Evolutionary conservation across 1,140 invertebrate genomes (phyloP), one percentile per base, ranked within the genome.

Genomic region (Euborellia annulipes): DNA sequence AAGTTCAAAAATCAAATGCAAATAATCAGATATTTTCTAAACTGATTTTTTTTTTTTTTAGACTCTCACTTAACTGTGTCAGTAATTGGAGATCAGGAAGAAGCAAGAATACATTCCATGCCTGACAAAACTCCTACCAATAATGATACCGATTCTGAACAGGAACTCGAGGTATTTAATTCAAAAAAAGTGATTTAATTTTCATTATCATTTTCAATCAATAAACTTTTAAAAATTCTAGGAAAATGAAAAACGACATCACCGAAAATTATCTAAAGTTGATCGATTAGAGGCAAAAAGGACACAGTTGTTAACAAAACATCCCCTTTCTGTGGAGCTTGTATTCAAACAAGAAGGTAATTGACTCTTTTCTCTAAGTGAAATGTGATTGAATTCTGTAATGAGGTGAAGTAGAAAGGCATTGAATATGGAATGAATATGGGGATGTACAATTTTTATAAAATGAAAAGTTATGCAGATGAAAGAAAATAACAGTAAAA

Each of bases 21-120:
- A 41, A 27, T 32, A 47, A 40, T 38, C 17, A 43, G 47, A 30
- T n/a, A 30, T 47, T 27, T 38, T 22, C 4, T 27, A 43, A 41
- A 17, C 14, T 43, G 17, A 52, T 20, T 52, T 37, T 44, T 44
- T 52, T 37, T 44, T 44, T 49, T 42, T 51, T 53, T 58, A 59
- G 41, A 23, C 11, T 27, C 23, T 11, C 4, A 27, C 11, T 56
- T 79, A 42, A 51, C 59, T 27, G 69, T 82, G 1, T 70, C 66
- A 34, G 72, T 87, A 0, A 64, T 75, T 54, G 88, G 87, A 16
- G 83, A 86, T 59, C 75, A 86, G 54, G 85, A 89, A 57, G 84
- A 85, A 55, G 85, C 82, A 2, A 74, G 72, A 54, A 69, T 76
- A 46, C 72, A 71, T 58, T 61, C 71, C 53, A 69, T 68, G 56